phyloP scores from a whole-genome alignment of 2,797 vertebrate species.

The Gallirallus australis region DNA sequence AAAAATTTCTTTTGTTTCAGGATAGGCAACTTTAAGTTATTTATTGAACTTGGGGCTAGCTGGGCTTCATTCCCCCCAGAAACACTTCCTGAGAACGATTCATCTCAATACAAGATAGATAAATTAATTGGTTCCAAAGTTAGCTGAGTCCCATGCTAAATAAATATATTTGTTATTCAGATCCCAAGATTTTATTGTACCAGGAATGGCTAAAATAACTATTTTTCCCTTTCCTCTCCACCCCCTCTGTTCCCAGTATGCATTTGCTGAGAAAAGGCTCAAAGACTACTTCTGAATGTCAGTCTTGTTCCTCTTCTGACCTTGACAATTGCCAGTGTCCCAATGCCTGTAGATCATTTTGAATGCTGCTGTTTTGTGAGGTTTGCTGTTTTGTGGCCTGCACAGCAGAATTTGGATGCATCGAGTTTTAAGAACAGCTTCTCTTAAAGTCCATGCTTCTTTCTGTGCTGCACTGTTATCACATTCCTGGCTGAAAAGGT shows the following conservation, averaged over 20 bases:
- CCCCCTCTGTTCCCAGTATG: not conserved
- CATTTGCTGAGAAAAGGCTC: conserved; percentile 4
- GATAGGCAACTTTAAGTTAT: not conserved
- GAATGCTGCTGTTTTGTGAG: not conserved
- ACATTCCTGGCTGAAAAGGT: not conserved
- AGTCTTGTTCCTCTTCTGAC: not conserved
- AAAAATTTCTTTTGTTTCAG: not conserved
- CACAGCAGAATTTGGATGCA: not conserved
- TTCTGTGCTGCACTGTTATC: not conserved
- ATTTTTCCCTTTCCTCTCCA: not conserved
- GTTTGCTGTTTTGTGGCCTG: not conserved
- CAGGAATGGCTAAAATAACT: conserved; percentile 30
- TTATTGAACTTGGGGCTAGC: not conserved
- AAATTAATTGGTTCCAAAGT: conserved; percentile 28
- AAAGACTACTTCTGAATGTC: not conserved
- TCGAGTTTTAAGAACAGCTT: not conserved
- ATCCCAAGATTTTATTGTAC: not conserved
- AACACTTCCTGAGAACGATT: conserved; percentile 21
- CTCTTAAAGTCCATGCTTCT: not conserved
- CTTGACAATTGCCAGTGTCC: not conserved
- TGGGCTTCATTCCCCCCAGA: not conserved
- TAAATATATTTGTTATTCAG: not conserved
- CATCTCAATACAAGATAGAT: not conserved
- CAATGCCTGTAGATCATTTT: not conserved
- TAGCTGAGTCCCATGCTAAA: not conserved